These are phyloP conservation scores for Disparrhopalites patrizii DNA, from an alignment of 2,888 invertebrate species.

Conservation along the genomic window DNA sequence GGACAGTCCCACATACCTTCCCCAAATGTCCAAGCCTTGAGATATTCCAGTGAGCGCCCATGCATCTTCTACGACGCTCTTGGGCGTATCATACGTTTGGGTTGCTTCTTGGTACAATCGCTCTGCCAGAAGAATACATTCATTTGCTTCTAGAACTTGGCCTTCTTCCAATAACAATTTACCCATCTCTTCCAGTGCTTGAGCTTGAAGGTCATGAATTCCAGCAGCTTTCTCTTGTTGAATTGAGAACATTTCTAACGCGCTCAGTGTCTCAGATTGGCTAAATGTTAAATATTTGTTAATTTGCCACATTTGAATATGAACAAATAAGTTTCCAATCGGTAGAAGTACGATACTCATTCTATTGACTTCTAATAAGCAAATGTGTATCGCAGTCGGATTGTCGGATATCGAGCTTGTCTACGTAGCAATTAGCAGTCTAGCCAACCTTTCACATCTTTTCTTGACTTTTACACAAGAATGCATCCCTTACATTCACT, in stretches of 20 bases:
- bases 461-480: too few relatives aligned
- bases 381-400: too few relatives aligned
- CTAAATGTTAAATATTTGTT: too few relatives aligned
- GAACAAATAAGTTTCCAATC: too few relatives aligned
- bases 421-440: too few relatives aligned
- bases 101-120: conserved; percentile 5
- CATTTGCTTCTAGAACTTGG: conserved; percentile 41
- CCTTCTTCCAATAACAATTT: conserved; percentile 39
- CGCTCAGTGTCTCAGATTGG: conserved; percentile 31
- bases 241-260: conserved; percentile 39
- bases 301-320: too few relatives aligned
- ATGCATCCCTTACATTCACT: too few relatives aligned
- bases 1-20: conserved; percentile 34
- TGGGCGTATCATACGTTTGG: background rate
- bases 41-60: conserved; percentile 38
- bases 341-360: background rate
- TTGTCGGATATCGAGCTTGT: too few relatives aligned
- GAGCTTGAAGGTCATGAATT: conserved; percentile 36
- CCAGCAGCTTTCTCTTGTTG: conserved; percentile 33
- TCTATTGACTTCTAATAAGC: too few relatives aligned
- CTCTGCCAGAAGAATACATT: conserved; percentile 31
- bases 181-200: conserved; percentile 39
- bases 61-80: conserved; percentile 7
- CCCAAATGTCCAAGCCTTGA: conserved; percentile 40
- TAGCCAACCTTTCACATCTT: too few relatives aligned